Base-by-base conservation (phyloP, 2,888 invertebrate species). In the Acanthosepion lycidas region DNA sequence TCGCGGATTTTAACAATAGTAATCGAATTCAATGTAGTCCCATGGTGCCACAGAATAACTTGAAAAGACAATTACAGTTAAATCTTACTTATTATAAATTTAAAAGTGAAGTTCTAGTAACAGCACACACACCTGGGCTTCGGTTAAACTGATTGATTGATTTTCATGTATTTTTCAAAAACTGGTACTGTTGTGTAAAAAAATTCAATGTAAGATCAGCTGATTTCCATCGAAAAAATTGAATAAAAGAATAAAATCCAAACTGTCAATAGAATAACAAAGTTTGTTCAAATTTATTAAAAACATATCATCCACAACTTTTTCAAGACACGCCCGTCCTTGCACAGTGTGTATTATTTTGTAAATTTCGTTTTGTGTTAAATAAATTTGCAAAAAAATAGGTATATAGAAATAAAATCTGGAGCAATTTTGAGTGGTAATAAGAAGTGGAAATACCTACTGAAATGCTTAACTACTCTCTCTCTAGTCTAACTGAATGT, bases 1-100 rank as follows among this genome's bases (percentile, higher is more conserved):
- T 78, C 78, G 78, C 78, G n/a, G n/a, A 78, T 78, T 78, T 78
- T 78, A 78, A 78, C 78, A 78, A 78, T 78, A n/a, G 78, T 78
- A 28, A 78, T 78, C n/a, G 78, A 78, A 78, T 78, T 78, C n/a
- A 78, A n/a, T 28, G 78, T n/a, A 28, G n/a, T 78, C 78, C n/a
- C 8, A 9, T 9, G 78, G n/a, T 28, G 28, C 78, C 9, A 78
- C 28, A 78, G 78, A 78, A 78, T 78, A 8, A n/a, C n/a, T 78
- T 28, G 28, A 28, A 78, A 78, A 8, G 9, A 78, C n/a, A 78
- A 28, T 78, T 78, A n/a, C n/a, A n/a, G 78, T 78, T 78, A 78
- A 8, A n/a, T n/a, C n/a, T 78, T 12, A 78, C n/a, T 78, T 78
- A 78, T 78, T 78, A 78, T n/a, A 78, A n/a, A 78, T 78, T 78